Conservation (phyloP, 2,113 vertebrate species). For the Pelecanus crispus region DNA sequence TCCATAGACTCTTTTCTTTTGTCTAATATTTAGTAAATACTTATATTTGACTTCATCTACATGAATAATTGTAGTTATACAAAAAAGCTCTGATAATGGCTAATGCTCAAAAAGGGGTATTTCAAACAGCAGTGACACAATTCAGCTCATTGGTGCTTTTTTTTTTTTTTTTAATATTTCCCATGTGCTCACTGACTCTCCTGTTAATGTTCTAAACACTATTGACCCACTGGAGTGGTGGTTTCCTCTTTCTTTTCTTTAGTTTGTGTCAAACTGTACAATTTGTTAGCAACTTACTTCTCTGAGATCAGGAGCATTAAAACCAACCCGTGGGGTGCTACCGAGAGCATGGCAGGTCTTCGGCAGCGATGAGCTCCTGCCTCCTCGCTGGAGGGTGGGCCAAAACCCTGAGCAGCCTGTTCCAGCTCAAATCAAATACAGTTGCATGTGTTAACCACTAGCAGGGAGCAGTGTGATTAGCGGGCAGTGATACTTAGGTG, state of each 20-base stretch:
- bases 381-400: not conserved
- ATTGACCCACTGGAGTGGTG: not conserved
- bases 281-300: not conserved
- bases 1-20: not conserved
- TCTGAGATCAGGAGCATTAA: not conserved
- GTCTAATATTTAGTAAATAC: not conserved
- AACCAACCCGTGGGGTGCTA: not conserved
- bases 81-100: not conserved
- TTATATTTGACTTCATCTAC: not conserved
- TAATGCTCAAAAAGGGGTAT: not conserved
- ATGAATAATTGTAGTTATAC: not conserved
- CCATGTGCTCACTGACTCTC: not conserved
- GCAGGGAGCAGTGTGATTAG: not conserved
- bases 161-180: not conserved
- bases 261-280: not conserved
- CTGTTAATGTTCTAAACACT: not conserved
- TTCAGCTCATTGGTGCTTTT: not conserved
- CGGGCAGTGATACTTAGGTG: not conserved
- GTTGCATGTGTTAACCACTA: not conserved
- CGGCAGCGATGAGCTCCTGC: not conserved
- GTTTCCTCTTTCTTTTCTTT: not conserved
- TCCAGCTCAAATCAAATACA: not conserved
- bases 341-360: not conserved
- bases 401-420: not conserved
- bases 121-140: not conserved